Base-by-base conservation (phyloP, 1,140 invertebrate genomes). In the Caenorhabditis latens region DNA sequence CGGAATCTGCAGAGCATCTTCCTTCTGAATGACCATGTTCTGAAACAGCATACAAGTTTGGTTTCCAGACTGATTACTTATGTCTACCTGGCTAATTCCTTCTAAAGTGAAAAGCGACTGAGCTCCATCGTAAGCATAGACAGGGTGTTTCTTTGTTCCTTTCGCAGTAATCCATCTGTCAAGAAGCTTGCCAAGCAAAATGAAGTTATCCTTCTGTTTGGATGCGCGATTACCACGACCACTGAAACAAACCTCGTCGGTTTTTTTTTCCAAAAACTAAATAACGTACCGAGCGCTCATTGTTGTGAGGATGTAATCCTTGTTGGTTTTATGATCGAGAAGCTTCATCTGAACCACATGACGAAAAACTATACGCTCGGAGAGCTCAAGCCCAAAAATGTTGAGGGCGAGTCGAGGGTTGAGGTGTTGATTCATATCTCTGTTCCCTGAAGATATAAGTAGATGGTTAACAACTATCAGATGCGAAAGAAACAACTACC, bases 171-270 rank as follows among this genome's bases (percentile, higher is more conserved):
- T 55, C n/a, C 40, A 63, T 24, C 61, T 40, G 16, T 58, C 40
- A 3, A 84, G 55, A 43, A 84, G 83, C 8, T 40, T 61, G 1
- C 19, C 24, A n/a, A 84, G 42, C 48, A 84, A 55, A 43, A 58
- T 42, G 19, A 61, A 63, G 24, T 84, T 84, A 50, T 84, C 83
- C n/a, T 61, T 84, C 55, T 84, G 83, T 24, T 84, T 84, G 4
- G 83, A 50, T 0, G 58, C 83, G 13, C 83, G 83, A 21, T 84
- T 65, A 21, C 83, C 83, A 24, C 83, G 83, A 21, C 55, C 83
- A 46, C 83, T 84, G 83, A 58, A 84, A 53, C 32, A 2, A 32
- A 32, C n/a, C n/a, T 46, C 4, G 7, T 6, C 0, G 9, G 16
- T 55, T 57, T 46, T 1, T 16, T n/a, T 43, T 19, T 71, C 40